Base-by-base conservation (phyloP, 2,797 vertebrate species). In the Fratercula arctica region DNA sequence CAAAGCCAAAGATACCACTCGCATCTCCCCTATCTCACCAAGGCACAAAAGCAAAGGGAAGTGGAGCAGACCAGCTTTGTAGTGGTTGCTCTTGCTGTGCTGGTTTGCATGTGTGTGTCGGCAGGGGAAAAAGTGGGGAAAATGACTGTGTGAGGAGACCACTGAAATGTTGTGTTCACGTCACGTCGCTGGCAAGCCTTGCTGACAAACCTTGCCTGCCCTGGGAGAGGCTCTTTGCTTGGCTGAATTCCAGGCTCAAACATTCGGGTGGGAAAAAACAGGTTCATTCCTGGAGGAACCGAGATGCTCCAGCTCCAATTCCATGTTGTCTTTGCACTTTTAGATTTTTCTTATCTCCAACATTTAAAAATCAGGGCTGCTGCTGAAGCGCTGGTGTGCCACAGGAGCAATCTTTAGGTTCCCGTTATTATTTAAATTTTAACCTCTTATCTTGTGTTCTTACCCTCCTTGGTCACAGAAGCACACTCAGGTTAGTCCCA, bases 391-490 rank as follows among this genome's bases (percentile, higher is more conserved):
- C 53, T 92, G 3, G 9, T 59, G 66, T 61, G 39, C 77, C 11
- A 5, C 29, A 41, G 64, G 56, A 64, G 29, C 43, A 64, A 69
- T 51, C 67, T 79, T 79, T 16, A 57, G 46, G 16, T 6, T 73
- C 21, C 79, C 43, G 23, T 35, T 67, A 21, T 33, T 85, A 82
- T 82, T 73, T 85, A 87, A 60, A 76, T 89, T 41, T 82, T 69
- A 87, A 73, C 75, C 21, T 82, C 87, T 73, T 90, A 50, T 63
- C 87, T 92, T 54, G 25, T 85, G 11, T 77, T 80, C 56, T 83
- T 66, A 37, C 10, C 33, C 24, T 57, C 46, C 51, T 75, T 16
- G 56, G 56, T 73, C 33, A 14, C 43, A 89, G 69, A 48, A 75
- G 67, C 54, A 75, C 0, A 5, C 35, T 72, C 3, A 6, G 50